These are phyloP conservation scores for Cheumatopsyche charites DNA, from an alignment of 1,140 invertebrate species.

Conservation along the genomic window DNA sequence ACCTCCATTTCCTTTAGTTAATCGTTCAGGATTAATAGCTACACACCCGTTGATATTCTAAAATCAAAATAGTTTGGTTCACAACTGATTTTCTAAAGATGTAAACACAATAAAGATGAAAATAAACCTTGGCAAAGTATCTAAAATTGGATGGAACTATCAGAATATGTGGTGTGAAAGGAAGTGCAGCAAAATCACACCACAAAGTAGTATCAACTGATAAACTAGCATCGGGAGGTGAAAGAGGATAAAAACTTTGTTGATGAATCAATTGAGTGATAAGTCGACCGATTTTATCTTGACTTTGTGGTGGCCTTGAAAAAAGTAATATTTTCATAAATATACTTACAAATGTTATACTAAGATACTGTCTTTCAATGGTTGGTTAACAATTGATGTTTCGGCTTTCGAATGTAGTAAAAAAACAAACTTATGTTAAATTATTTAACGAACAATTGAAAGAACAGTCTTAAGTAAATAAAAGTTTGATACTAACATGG, in stretches of 20 bases:
- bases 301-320: slow-evolving; percentile 51
- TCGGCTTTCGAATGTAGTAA: no score
- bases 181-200: slow-evolving; percentile 69
- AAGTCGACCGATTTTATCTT: slow-evolving; percentile 73
- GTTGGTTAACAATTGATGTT: no score
- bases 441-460: no score
- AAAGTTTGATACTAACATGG: slow-evolving; percentile 67
- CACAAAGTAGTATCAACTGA: slow-evolving; percentile 74
- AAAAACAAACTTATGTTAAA: no score
- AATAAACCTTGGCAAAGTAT: slow-evolving; percentile 78
- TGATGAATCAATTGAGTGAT: slow-evolving; percentile 78
- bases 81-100: slow-evolving; percentile 35
- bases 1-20: slow-evolving; percentile 71
- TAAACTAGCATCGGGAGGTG: slow-evolving; percentile 71
- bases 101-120: slow-evolving; percentile 28
- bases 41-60: slow-evolving; percentile 77
- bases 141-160: slow-evolving; percentile 84
- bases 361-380: no score
- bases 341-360: no score
- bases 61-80: slow-evolving; percentile 48
- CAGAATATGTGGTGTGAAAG: slow-evolving; percentile 78
- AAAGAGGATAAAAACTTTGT: slow-evolving; percentile 81
- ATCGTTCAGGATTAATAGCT: slow-evolving; percentile 82
- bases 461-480: no score
- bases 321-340: neutral